Percentiles rank a stretch among this genome's conserved stretches.
These are phyloP conservation scores for Platysternon megacephalum DNA, from an alignment of 2,113 vertebrate species.

Conservation along the genomic window DNA sequence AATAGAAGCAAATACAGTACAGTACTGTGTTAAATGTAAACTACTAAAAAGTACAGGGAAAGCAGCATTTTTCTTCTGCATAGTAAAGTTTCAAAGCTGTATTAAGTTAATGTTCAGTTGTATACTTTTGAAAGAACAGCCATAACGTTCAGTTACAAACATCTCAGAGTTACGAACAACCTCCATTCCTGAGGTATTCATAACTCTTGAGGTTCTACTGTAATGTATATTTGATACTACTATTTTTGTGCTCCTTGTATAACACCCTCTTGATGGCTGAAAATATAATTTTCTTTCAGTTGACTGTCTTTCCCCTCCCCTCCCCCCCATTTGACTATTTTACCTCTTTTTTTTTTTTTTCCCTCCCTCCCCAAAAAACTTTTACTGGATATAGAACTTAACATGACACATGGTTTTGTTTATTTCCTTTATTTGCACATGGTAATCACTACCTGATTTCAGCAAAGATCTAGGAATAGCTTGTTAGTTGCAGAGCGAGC, in stretches of 20 bases:
- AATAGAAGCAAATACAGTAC: too few species aligned
- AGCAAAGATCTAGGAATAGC: constrained; percentile 64
- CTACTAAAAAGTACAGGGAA: too few species aligned
- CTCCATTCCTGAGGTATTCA: too few species aligned
- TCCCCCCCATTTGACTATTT: neutral
- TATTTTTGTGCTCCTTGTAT: neutral
- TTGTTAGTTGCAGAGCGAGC: constrained; percentile 64
- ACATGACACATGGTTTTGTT: constrained; percentile 43
- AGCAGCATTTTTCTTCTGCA: too few species aligned
- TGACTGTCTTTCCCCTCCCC: neutral
- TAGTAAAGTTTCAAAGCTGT: too few species aligned
- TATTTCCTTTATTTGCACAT: constrained; percentile 50
- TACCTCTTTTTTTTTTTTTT: neutral
- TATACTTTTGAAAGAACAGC: too few species aligned
- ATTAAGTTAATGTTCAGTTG: too few species aligned
- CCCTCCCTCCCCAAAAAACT: neutral
- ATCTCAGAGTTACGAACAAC: too few species aligned
- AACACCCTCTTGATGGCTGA: neutral
- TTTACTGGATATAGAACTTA: constrained; percentile 39
- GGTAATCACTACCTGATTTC: constrained; percentile 48
- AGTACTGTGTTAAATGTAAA: too few species aligned
- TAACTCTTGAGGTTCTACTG: too few species aligned
- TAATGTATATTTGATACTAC: neutral
- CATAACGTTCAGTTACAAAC: too few species aligned
- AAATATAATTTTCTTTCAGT: neutral